Evolutionary conservation across 2,113 vertebrate species (phyloP).

Genomic region (Toxotes chatareus): DNA sequence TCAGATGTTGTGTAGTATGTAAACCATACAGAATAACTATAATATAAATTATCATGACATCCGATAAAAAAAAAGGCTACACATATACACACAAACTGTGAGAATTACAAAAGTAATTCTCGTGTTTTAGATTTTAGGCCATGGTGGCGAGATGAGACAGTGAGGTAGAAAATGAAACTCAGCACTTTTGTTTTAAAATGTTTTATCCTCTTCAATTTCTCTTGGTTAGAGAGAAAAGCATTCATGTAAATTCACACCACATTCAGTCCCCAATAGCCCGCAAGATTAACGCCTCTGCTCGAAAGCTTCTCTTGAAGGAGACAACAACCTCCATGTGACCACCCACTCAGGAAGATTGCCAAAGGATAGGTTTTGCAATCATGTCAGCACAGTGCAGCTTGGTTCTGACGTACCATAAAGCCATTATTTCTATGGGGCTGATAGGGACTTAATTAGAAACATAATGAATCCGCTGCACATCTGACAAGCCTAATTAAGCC

Average conservation of each 20-base stretch:
- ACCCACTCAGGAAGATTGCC: slow-evolving; percentile 75
- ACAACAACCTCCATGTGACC: slow-evolving; percentile 58
- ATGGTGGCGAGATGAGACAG: neutral
- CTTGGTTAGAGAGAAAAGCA: neutral
- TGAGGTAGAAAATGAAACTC: neutral
- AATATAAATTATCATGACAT: neutral
- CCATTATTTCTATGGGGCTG: slow-evolving; percentile 81
- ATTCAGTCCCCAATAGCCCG: neutral
- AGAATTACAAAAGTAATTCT: no score
- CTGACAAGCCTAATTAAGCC: slow-evolving; percentile 86
- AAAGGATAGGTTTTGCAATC: slow-evolving; percentile 69
- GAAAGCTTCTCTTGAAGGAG: slow-evolving; percentile 39
- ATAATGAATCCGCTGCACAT: slow-evolving; percentile 83
- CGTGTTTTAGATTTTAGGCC: neutral
- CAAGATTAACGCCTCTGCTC: slow-evolving; percentile 7
- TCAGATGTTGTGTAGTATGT: neutral
- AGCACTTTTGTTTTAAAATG: neutral
- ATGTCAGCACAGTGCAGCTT: slow-evolving; percentile 64
- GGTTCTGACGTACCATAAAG: slow-evolving; percentile 77
- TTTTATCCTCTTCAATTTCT: neutral
- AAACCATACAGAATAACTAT: neutral
- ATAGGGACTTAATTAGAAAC: slow-evolving; percentile 86
- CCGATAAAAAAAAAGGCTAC: neutral
- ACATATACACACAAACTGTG: neutral
- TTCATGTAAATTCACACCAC: neutral